Base-by-base conservation (phyloP, 1,140 invertebrate species). In the Anoplophora glabripennis region DNA sequence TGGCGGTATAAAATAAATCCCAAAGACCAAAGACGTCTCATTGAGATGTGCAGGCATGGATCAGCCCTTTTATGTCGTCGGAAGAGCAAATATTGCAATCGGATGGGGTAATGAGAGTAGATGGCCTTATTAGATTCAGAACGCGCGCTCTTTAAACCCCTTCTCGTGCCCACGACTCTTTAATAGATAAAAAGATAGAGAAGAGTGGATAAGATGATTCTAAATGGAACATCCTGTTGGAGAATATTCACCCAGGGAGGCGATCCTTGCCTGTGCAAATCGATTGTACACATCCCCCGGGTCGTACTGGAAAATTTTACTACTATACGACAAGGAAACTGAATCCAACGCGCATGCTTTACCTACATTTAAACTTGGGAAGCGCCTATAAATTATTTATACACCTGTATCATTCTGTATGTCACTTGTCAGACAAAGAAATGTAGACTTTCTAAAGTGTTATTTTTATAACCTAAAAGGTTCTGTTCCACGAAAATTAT, bases 141-240 rank as follows among this genome's bases (percentile, higher is more conserved):
- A 44, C 53, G 59, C 53, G 59, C 59, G 53, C 34, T 47, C 56
- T 41, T 61, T 61, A 55, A 61, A 60, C 54, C 59, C 53, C 21
- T 45, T 55, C 14, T 36, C 58, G 51, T 55, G 58, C 52, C 40
- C 37, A 44, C 34, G 48, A 59, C 52, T 55, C 44, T 61, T 61
- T 61, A 61, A 47, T 40, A 61, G 59, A 61, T 61, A 61, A 56
- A 28, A 28, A 28, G 21, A 28, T 28, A 28, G 55, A 57, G 55
- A 57, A 46, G 49, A 62, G 60, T 56, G 59, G 59, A 62, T 62
- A 57, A 62, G 60, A 62, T 62, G 60, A 57, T 57, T 62, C 54
- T 53, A 57, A 62, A 62, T 62, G 60, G 60, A 62, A 57, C 60
- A 62, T 57, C 60, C 53, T 62, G 60, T 62, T 54, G 47, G 45